These are phyloP conservation scores for Geococcyx californianus DNA, from an alignment of 2,113 vertebrate genomes.

Conservation along the genomic window DNA sequence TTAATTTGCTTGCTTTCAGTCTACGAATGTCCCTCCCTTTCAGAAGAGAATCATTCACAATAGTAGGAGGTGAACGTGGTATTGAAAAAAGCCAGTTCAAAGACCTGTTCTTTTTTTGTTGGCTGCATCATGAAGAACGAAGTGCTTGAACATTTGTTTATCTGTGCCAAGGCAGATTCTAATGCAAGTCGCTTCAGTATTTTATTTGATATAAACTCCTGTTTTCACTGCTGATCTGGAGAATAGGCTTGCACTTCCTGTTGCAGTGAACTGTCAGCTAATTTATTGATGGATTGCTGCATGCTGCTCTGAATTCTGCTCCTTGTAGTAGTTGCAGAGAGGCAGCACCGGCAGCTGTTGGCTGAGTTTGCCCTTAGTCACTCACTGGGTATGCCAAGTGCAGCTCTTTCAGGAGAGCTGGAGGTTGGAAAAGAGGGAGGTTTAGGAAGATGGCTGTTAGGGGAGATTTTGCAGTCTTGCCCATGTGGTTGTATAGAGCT, in stretches of 20 bases:
- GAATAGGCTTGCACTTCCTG: neutral
- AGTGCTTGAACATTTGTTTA: neutral
- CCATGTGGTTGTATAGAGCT: neutral
- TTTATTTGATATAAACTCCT: neutral
- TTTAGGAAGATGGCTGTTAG: neutral
- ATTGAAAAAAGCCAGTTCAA: neutral
- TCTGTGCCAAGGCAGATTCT: neutral
- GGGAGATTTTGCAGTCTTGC: neutral
- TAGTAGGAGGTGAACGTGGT: neutral
- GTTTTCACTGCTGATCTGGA: neutral
- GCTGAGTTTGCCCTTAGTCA: accelerated
- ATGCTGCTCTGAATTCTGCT: neutral
- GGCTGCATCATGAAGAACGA: neutral
- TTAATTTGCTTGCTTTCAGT: neutral
- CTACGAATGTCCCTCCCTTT: neutral
- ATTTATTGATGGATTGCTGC: accelerated
- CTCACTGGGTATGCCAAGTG: neutral
- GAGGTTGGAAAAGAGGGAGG: neutral
- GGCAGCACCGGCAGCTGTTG: accelerated
- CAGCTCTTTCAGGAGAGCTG: neutral
- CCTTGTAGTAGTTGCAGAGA: neutral
- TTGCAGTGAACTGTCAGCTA: neutral
- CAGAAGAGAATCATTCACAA: neutral
- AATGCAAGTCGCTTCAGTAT: neutral
- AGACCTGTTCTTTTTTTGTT: neutral